These are phyloP conservation scores for Arctia plantaginis DNA, from an alignment of 2,888 invertebrate genomes.

Conservation along the genomic window DNA sequence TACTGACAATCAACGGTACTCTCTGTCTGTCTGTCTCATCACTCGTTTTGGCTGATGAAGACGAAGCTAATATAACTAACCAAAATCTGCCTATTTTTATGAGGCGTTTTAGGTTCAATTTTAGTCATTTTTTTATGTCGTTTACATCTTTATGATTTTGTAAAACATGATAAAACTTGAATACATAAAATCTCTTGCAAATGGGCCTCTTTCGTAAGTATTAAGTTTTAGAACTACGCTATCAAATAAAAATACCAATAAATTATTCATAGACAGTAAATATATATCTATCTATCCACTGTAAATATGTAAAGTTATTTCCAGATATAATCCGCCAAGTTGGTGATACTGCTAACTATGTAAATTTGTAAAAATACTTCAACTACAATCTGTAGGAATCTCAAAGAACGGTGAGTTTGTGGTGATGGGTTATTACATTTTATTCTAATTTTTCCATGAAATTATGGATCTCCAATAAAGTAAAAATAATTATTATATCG, in stretches of 20 bases:
- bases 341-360: neutral
- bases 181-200: too few relatives aligned
- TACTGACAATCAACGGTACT: too few relatives aligned
- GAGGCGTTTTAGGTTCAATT: too few relatives aligned
- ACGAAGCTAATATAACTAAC: neutral
- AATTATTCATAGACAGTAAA: too few relatives aligned
- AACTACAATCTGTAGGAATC: neutral
- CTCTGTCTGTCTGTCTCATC: too few relatives aligned
- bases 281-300: neutral
- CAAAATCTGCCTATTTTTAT: neutral
- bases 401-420: neutral
- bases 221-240: too few relatives aligned
- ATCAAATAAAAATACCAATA: neutral
- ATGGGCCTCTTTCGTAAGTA: too few relatives aligned
- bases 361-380: neutral
- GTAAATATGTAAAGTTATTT: conserved; percentile 5
- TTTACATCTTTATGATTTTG: neutral
- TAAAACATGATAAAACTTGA: neutral
- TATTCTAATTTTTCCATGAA: neutral
- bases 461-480: neutral
- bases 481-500: neutral
- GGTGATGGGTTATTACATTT: neutral
- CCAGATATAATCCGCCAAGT: neutral
- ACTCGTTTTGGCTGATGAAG: neutral
- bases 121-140: neutral